Conservation (phyloP, 2,797 vertebrate genomes). For the Myoxocephalus aenaeus region DNA sequence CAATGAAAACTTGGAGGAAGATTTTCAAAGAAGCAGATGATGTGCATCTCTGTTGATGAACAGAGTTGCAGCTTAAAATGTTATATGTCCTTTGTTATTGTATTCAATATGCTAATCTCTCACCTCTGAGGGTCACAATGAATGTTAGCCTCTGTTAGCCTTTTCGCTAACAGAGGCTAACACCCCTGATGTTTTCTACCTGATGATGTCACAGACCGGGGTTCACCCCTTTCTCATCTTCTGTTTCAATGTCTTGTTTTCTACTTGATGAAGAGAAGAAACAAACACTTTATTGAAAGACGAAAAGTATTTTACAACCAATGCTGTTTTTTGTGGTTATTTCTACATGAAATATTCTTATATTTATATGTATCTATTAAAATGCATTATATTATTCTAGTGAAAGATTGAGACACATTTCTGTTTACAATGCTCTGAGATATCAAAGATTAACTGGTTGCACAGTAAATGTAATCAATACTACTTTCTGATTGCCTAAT, state of each 20-base stretch:
- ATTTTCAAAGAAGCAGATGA: constrained; percentile 28
- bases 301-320: constrained; percentile 30
- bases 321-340: constrained; percentile 29
- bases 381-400: neutral
- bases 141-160: neutral
- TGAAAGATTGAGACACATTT: neutral
- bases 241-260: constrained; percentile 65
- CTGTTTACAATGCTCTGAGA: too few relatives aligned
- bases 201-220: constrained; percentile 18
- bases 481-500: too few relatives aligned
- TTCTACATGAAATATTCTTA: neutral
- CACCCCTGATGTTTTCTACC: constrained; percentile 18
- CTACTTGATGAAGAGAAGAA: constrained; percentile 68
- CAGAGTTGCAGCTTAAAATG: constrained; percentile 26
- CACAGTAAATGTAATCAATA: too few relatives aligned
- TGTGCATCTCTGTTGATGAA: constrained; percentile 29
- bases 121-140: constrained; percentile 16
- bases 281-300: constrained; percentile 48
- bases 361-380: neutral
- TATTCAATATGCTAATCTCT: constrained; percentile 29
- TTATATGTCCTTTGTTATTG: constrained; percentile 15
- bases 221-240: constrained; percentile 19
- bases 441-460: too few relatives aligned
- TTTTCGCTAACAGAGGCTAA: neutral
- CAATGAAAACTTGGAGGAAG: constrained; percentile 29